Base-by-base conservation (phyloP, 2,113 vertebrate species). In the Colossoma macropomum region DNA sequence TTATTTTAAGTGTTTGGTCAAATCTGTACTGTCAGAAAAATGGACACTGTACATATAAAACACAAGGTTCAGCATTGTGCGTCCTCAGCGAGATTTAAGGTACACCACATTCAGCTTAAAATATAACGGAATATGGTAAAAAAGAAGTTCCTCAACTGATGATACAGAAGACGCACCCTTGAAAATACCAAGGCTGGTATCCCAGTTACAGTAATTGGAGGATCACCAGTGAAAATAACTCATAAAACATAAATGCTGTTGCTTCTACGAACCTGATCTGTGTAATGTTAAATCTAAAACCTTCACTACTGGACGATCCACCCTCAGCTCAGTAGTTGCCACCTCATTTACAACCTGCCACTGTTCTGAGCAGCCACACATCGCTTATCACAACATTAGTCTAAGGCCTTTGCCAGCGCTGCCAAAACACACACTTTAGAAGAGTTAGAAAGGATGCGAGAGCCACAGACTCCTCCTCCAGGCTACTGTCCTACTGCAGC, bases 311-410 rank as follows among this genome's bases (percentile, higher is more conserved):
- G 23, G 45, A 23, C 17, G 59, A 25, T 62, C 38, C 69, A 73
- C 56, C 27, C 41, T 23, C 59, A 25, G 32, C 66, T 71, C 65
- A n/a, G 28, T 50, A 16, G 21, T 82, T 74, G 45, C 66, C 80
- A 69, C 19, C 50, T 68, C 38, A 32, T 76, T 59, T 45, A 45
- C 77, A 60, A 25, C 71, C 60, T 15, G 66, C 52, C 75, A 68
- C 72, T 81, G 82, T 52, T 83, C 68, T 41, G 68, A 25, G 13
- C 27, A 16, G 68, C 34, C 68, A 45, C 41, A 45, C 9, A 8
- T 77, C 48, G 45, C 81, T 71, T 78, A 84, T 73, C 70, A 69
- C 60, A 87, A 87, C 82, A 79, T 87, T 87, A 87, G 86, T 38
- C 45, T 79, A 82, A 32, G n/a, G 71, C 65, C 52, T 69, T 86